These are phyloP conservation scores for Anthonomus grandis DNA, from an alignment of 1,140 invertebrate species.

Conservation along the genomic window DNA sequence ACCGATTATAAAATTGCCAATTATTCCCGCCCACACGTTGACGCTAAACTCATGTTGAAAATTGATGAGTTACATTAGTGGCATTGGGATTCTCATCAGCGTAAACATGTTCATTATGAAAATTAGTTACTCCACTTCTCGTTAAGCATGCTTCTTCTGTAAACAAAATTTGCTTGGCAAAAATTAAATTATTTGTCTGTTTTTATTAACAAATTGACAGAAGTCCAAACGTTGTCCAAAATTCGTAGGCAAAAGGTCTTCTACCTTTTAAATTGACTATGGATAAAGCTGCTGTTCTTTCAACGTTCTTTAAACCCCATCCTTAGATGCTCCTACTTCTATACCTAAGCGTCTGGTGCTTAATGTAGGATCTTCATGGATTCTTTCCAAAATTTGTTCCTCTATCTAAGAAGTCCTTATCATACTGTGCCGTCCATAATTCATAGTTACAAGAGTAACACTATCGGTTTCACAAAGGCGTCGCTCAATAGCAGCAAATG, in stretches of 20 bases:
- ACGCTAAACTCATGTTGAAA: constrained; percentile 24
- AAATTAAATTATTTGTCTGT: constrained; percentile 3
- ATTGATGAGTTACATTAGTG: not conserved
- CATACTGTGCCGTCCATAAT: too few relatives aligned
- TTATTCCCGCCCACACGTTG: constrained; percentile 26
- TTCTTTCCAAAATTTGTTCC: too few relatives aligned
- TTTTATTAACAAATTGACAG: constrained; percentile 4
- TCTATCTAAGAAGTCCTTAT: too few relatives aligned
- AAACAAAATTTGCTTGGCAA: constrained; percentile 4
- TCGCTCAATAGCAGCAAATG: too few relatives aligned
- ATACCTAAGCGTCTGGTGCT: not conserved
- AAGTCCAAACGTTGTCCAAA: not conserved
- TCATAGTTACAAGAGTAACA: too few relatives aligned
- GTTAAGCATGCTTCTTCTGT: constrained; percentile 45
- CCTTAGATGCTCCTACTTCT: constrained; percentile 7
- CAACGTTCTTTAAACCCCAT: not conserved
- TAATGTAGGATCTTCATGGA: too few relatives aligned
- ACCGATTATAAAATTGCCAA: constrained; percentile 21
- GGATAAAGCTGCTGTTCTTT: constrained; percentile 7
- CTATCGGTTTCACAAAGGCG: too few relatives aligned
- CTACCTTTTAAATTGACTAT: constrained; percentile 10
- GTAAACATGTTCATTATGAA: constrained; percentile 23
- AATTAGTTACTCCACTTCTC: constrained; percentile 42
- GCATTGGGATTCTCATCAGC: constrained; percentile 23
- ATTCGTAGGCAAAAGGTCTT: constrained; percentile 5